Evolutionary conservation across 2,888 invertebrate species (phyloP).

Genomic region (Cheilosia scutellata): DNA sequence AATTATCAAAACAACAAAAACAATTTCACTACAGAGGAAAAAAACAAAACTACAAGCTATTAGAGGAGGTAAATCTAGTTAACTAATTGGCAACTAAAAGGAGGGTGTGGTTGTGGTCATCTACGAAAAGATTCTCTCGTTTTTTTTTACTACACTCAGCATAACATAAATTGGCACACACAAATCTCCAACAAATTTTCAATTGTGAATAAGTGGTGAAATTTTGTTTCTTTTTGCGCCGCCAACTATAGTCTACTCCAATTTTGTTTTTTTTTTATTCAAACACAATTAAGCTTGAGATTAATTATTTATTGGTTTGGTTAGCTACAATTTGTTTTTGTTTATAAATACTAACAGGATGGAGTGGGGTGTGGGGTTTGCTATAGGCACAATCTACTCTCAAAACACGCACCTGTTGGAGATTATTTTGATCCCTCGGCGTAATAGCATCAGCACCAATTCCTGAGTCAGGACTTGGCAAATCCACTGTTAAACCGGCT

Average conservation of each 20-base stretch:
- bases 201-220: conserved; percentile 59
- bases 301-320: conserved; percentile 55
- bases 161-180: conserved; percentile 70
- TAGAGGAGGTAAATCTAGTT: conserved; percentile 42
- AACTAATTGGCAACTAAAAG: conserved; percentile 57
- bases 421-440: conserved; percentile 94
- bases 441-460: conserved; percentile 97
- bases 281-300: conserved; percentile 67
- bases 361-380: conserved; percentile 6
- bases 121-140: conserved; percentile 17
- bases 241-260: background rate
- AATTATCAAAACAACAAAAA: conserved; percentile 28
- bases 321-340: conserved; percentile 61
- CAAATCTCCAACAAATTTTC: conserved; percentile 55
- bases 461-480: conserved; percentile 97
- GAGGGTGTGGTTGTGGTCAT: conserved; percentile 35
- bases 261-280: conserved; percentile 37
- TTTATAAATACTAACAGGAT: conserved; percentile 8
- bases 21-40: conserved; percentile 6
- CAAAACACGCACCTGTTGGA: conserved; percentile 91
- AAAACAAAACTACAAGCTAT: conserved; percentile 50
- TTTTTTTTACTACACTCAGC: conserved; percentile 7
- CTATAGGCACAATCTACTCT: conserved; percentile 57
- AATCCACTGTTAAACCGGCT: conserved; percentile 94
- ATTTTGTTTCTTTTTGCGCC: conserved; percentile 28